phyloP scores from a whole-genome alignment of 2,113 vertebrate genomes.

The Atlantisia rogersi region DNA sequence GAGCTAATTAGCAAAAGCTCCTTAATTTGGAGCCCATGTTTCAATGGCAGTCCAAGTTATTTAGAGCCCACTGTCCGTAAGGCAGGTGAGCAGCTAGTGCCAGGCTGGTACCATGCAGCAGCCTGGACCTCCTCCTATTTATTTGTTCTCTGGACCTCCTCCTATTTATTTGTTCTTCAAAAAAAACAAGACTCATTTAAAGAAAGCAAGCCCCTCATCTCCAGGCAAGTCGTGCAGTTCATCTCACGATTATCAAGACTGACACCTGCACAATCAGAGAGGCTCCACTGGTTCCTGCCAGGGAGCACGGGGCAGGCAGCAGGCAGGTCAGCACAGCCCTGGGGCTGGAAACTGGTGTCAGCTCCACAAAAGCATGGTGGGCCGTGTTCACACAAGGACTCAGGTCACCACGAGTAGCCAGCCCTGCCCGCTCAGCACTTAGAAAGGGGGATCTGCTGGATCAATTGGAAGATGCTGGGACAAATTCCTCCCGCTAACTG shows the following conservation, averaged over 20 bases:
- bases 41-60: not conserved
- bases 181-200: not conserved
- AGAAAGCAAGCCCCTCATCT: rapidly evolving
- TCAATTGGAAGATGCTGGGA: not conserved
- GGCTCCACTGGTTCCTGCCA: rapidly evolving
- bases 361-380: rapidly evolving
- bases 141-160: not conserved
- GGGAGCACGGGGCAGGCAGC: rapidly evolving
- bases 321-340: not conserved
- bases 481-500: rapidly evolving
- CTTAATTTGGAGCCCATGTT: not conserved
- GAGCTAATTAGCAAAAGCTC: not conserved
- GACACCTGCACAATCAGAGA: not conserved
- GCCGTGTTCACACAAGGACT: rapidly evolving
- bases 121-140: not conserved
- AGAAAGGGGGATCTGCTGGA: not conserved
- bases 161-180: not conserved
- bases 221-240: not conserved
- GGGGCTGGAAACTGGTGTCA: too few relatives aligned
- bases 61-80: not conserved
- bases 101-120: not conserved
- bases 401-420: not conserved
- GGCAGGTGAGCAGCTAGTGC: not conserved
- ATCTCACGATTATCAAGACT: rapidly evolving
- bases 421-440: rapidly evolving